Evolutionary conservation across 2,113 vertebrate species (phyloP), one percentile per base, ranked within the genome.

Genomic region (Trogon surrucura): DNA sequence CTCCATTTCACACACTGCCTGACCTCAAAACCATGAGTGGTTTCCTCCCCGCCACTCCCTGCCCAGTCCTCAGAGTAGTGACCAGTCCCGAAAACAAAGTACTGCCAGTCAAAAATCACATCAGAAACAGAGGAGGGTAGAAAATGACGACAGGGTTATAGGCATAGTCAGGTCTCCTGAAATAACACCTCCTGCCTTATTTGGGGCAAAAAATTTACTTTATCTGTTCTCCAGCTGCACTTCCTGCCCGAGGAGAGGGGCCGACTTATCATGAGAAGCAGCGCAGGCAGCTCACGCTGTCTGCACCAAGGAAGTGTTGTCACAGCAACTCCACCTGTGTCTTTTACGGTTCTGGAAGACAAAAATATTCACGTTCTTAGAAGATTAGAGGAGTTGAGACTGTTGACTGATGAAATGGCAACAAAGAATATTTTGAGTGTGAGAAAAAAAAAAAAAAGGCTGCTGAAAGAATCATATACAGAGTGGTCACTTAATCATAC

Each of bases 261-360:
- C 38, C 0, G 1, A 48, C 34, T 44, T 13, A 66, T 20, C 48
- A 60, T 0, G 3, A 82, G 57, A 50, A 79, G 80, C 56, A 64
- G 62, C 0, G 0, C 38, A 86, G 84, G 57, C 27, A 72, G 78
- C 7, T 2, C 15, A 30, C 1, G 4, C 19, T 61, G 36, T 8
- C 41, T 83, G 41, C 70, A 69, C 19, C 0, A 4, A 74, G 29
- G 61, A 80, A 94, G 25, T 80, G 79, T 26, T 61, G 85, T 88
- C 64, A 85, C 56, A 81, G 90, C 89, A 95, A 51, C 67, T 85
- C 79, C 85, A 89, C 89, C 87, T 95, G 41, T 36, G 41, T 16
- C 62, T 88, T 57, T 78, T 53, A 62, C 48, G 71, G 36, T 64
- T 85, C 67, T 54, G 81, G 61, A 79, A 92, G 41, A 81, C 30